Base-by-base conservation (phyloP, 2,888 invertebrate species). In the Lymantria monacha region DNA sequence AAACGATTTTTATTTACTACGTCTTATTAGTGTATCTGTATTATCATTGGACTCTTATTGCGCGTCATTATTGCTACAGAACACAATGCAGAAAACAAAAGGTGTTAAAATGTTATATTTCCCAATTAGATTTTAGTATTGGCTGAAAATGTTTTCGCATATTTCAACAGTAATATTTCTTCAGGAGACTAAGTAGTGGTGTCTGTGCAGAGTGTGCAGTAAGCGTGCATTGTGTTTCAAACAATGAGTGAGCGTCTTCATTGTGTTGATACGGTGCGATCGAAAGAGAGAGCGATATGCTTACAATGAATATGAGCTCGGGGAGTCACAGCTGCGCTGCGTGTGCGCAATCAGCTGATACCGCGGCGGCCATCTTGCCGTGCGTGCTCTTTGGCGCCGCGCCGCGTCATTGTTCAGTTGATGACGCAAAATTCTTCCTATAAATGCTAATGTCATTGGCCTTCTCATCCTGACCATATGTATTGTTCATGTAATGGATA, bases 281-380 rank as follows among this genome's bases (percentile, higher is more conserved):
- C 57, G 83, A 85, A 82, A 82, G 85, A 86, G 88, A 87, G 77
- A 79, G 81, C 80, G 68, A 79, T 79, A 85, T 74, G 63, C 59
- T 60, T 56, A 63, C 59, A 58, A 67, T 64, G 69, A 59, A 57
- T 66, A 33, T 59, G 60, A 59, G 56, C 66, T 60, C 57, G 61
- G 61, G 57, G 51, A 70, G 59, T 66, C 71, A 80, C 84, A 86
- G 83, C 84, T 86, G 87, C 83, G 80, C 72, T 82, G 85, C 81
- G 86, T 85, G 82, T 79, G 87, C 83, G 83, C 87, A 74, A 90
- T 90, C 91, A 91, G 91, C 91, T 91, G 91, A 89, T 86, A 84
- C 69, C 64, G 74, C 76, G 81, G 76, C 87, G 75, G 90, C 90
- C 90, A 91, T 91, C 85, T 91, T 91, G 84, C 81, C 72, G 76